Evolutionary conservation across 2,797 vertebrate genomes (phyloP), one percentile per base, ranked within the genome.

Genomic region (Tokudaia tokunoshimensis): DNA sequence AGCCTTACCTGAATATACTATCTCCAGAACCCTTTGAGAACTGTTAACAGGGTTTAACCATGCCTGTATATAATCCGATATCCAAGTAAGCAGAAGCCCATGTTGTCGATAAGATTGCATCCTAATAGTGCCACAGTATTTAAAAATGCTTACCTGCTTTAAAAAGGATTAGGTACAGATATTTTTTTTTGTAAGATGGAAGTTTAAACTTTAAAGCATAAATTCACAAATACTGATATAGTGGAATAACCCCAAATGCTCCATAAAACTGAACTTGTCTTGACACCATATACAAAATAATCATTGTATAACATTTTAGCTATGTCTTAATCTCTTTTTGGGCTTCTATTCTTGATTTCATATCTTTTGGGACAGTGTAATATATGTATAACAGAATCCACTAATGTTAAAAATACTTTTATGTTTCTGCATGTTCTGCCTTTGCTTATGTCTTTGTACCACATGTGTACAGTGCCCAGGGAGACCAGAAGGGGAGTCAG

Each of bases 121-220:
- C 17, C 84, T 0, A 47, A 47, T 0, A 20, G 10, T 88, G 26
- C 47, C 26, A 59, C 67, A n/a, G 61, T 95, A 93, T 95, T 94
- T 63, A 61, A 44, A 86, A 86, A 82, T 70, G 24, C 12, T 44
- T 89, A 20, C 13, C 72, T 67, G 88, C 14, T 91, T 78, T 41
- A 74, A 67, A 88, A 72, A 80, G 67, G 37, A 67, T 65, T 74
- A 89, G n/a, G 12, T 89, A 41, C 79, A 59, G 3, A 26, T n/a
- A n/a, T 57, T 90, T 47, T 90, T 52, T 95, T 82, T 76, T 52
- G 20, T 80, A 34, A 87, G 34, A 41, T 52, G 17, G 75, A 74
- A 74, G n/a, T 87, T 95, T 90, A 79, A 90, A 93, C 94, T 37
- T 76, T 95, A 84, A 83, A 92, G 72, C n/a, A 61, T 79, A 87